phyloP scores from a whole-genome alignment of 35 echinoderm and acorn worm species.

The Lytechinus variegatus region DNA sequence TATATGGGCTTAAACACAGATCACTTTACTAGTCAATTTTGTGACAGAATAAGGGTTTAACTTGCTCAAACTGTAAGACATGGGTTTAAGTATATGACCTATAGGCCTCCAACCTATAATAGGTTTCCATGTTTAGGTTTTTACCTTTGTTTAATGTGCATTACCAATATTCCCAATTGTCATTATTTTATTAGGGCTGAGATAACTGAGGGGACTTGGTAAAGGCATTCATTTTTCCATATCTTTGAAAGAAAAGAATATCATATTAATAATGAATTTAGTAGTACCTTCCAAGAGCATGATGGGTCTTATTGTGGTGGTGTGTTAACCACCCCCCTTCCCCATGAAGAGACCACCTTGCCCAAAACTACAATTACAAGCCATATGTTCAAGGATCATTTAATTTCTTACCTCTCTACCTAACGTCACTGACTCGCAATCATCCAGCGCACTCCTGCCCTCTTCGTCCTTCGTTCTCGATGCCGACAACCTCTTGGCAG shows the following conservation, averaged over 20 bases:
- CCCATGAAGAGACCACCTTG: no score
- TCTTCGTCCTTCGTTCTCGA: conserved; percentile 50
- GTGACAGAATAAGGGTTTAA: background rate
- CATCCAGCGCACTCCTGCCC: conserved; percentile 62
- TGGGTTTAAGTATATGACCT: no score
- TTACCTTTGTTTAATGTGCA: background rate
- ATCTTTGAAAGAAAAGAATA: no score
- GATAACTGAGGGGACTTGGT: no score
- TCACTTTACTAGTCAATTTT: background rate
- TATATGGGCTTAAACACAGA: background rate
- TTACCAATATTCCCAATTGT: background rate
- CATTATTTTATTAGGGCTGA: background rate
- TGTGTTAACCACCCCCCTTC: no score
- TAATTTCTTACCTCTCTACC: conserved; percentile 13
- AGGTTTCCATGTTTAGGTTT: background rate
- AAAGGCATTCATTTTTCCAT: no score
- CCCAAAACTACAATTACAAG: no score
- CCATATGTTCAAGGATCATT: background rate
- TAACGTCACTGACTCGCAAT: conserved; percentile 46
- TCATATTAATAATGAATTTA: no score
- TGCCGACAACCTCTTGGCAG: background rate
- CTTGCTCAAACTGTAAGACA: background rate
- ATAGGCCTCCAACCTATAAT: background rate
- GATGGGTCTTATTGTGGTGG: no score
- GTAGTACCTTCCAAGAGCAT: no score